phyloP scores from a whole-genome alignment of 2,797 vertebrate species.

The Megalops cyprinoides region DNA sequence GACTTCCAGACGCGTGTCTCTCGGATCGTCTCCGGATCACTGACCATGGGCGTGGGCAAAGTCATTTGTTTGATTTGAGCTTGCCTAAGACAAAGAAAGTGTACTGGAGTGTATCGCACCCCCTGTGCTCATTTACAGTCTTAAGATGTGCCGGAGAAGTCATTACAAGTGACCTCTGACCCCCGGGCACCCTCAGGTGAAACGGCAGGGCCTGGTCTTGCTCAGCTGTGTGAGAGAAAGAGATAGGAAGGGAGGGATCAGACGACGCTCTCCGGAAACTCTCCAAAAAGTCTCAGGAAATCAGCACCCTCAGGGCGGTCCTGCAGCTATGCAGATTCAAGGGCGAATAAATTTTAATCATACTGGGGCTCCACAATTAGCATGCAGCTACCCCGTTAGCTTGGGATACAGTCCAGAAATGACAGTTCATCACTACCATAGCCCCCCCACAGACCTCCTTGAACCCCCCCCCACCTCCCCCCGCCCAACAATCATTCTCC shows the following conservation, averaged over 20 bases:
- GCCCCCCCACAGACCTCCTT: neutral
- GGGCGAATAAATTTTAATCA: slow-evolving; percentile 72
- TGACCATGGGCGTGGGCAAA: slow-evolving; percentile 55
- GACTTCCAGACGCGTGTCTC: slow-evolving; percentile 65
- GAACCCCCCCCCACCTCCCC: neutral
- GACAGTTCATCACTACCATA: slow-evolving; percentile 48
- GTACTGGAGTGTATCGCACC: slow-evolving; percentile 66
- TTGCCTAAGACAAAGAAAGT: slow-evolving; percentile 69
- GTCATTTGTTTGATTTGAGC: slow-evolving; percentile 69
- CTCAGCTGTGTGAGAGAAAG: slow-evolving; percentile 70
- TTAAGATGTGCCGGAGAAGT: slow-evolving; percentile 73
- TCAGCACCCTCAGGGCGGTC: slow-evolving; percentile 57
- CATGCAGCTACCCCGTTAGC: slow-evolving; percentile 66
- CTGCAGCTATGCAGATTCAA: slow-evolving; percentile 71
- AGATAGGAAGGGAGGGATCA: slow-evolving; percentile 48
- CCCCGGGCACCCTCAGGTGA: slow-evolving; percentile 77
- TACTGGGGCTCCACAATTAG: slow-evolving; percentile 70
- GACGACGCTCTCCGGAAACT: neutral
- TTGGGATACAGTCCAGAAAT: slow-evolving; percentile 57
- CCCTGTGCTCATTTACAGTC: slow-evolving; percentile 76
- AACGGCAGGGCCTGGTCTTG: slow-evolving; percentile 77
- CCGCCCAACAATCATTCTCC: neutral
- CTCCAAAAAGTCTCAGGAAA: slow-evolving; percentile 15
- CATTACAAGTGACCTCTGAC: slow-evolving; percentile 83
- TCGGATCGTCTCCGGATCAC: slow-evolving; percentile 60